phyloP scores from a whole-genome alignment of 1,140 invertebrate species.

The Caenorhabditis elegans region WBcel235 BX284606.5:10818001-10818500 shows the following conservation, averaged over 20 bases:
- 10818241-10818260: conserved; percentile 53
- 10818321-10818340: background rate
- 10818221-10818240: conserved; percentile 75
- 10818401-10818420: background rate
- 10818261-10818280: background rate
- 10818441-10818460: conserved; percentile 20
- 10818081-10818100: conserved; percentile 62
- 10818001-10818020: too few species aligned
- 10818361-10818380: background rate
- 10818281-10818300: background rate
- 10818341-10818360: background rate
- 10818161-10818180: conserved; percentile 75
- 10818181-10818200: conserved; percentile 75
- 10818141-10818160: conserved; percentile 74
- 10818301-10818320: background rate
- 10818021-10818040: too few species aligned
- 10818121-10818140: conserved; percentile 65
- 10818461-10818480: background rate
- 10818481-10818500: background rate
- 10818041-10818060: too few species aligned
- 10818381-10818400: background rate
- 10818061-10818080: background rate
- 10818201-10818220: conserved; percentile 73
- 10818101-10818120: conserved; percentile 63
- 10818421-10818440: background rate